phyloP scores from a whole-genome alignment of 2,113 vertebrate genomes.

The Sander lucioperca region DNA sequence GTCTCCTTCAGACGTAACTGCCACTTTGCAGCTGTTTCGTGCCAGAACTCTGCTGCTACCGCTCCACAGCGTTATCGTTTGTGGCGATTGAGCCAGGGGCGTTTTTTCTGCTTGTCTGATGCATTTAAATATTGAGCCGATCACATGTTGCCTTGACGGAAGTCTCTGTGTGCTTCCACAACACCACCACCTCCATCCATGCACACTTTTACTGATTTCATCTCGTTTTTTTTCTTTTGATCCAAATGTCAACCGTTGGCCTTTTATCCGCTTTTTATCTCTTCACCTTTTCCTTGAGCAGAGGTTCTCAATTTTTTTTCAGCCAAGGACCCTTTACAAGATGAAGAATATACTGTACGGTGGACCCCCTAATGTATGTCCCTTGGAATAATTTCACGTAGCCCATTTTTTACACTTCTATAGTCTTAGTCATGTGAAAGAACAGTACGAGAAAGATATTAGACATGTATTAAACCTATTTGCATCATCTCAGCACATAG shows the following conservation, averaged over 20 bases:
- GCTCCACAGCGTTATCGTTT: neutral
- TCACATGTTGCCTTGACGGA: slow-evolving; percentile 53
- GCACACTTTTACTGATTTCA: neutral
- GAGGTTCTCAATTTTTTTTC: too few species aligned
- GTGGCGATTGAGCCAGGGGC: slow-evolving; percentile 14
- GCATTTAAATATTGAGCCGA: slow-evolving; percentile 60
- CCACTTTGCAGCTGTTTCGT: slow-evolving; percentile 43
- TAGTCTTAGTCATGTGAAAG: too few species aligned
- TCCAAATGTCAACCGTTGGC: slow-evolving; percentile 37
- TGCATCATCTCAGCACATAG: too few species aligned
- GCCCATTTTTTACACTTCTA: too few species aligned
- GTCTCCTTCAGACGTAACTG: slow-evolving; percentile 26
- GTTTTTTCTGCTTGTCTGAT: slow-evolving; percentile 67
- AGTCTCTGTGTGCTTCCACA: slow-evolving; percentile 10
- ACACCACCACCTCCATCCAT: neutral
- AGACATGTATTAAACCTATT: too few species aligned
- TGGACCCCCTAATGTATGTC: too few species aligned
- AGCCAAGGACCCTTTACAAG: too few species aligned
- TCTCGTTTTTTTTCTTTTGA: slow-evolving; percentile 2
- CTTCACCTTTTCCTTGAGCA: neutral
- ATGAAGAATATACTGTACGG: too few species aligned
- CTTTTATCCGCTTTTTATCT: slow-evolving; percentile 32
- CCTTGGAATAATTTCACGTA: too few species aligned
- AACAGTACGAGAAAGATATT: too few species aligned
- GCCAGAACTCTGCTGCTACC: slow-evolving; percentile 34